Conservation (phyloP, 1,140 invertebrate genomes). For the Caenorhabditis elegans region DNA sequence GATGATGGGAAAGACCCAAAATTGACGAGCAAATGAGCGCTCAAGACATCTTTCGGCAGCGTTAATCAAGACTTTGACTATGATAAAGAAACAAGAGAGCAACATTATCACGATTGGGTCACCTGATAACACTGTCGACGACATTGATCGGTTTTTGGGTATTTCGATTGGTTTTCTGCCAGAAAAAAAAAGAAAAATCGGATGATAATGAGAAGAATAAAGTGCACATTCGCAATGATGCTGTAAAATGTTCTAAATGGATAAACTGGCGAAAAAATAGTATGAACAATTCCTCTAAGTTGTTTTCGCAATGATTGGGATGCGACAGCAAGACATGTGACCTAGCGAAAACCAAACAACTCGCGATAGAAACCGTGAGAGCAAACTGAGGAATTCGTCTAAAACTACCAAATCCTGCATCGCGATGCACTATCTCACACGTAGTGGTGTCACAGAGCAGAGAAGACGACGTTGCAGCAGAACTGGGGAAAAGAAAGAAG, state of each 20-base stretch:
- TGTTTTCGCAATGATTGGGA: too few relatives aligned
- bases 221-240: not conserved
- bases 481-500: not conserved
- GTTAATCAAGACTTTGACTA: not conserved
- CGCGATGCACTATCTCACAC: too few relatives aligned
- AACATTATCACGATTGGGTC: not conserved
- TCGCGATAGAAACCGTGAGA: too few relatives aligned
- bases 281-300: too few relatives aligned
- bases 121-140: slow-evolving; percentile 11
- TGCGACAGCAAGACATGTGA: not conserved
- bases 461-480: not conserved
- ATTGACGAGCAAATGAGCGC: slow-evolving; percentile 4
- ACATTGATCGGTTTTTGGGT: not conserved
- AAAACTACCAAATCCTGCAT: too few relatives aligned
- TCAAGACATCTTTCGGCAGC: not conserved
- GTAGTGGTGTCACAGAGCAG: too few relatives aligned
- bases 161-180: not conserved
- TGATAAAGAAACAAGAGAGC: not conserved
- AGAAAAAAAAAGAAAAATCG: too few relatives aligned
- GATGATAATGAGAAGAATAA: not conserved
- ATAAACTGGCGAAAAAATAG: too few relatives aligned
- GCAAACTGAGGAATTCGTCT: too few relatives aligned
- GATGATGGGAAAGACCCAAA: too few relatives aligned
- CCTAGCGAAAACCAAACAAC: too few relatives aligned
- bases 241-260: not conserved